Base-by-base conservation (phyloP, 2,888 invertebrate species). In the Pomacea canaliculata region DNA sequence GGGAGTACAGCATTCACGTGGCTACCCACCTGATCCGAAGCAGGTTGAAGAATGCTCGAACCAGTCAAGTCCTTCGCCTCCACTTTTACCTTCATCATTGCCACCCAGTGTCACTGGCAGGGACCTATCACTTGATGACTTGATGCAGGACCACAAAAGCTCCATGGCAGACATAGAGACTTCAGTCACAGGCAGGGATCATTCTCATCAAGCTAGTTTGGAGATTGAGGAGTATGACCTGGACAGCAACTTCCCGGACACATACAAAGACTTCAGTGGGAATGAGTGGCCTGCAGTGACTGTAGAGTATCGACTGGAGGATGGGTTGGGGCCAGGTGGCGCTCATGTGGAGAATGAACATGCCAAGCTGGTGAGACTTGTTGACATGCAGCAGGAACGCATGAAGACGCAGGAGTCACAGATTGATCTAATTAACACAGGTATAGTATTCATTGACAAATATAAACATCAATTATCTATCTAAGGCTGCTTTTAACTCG, bases 331-430 rank as follows among this genome's bases (percentile, higher is more conserved):
- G 63, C 74, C 73, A 18, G 71, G 77, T 23, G 73, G n/a, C 1
- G 48, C 60, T 27, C 70, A 80, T 56, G 77, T 81, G 68, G 83
- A 85, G 67, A 75, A 79, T 18, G 85, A 86, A 68, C 76, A 83
- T 27, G 79, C 81, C 46, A 82, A 82, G 91, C 93, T 97, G 80
- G 93, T 97, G 79, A 94, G 95, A 78, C 92, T 97, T 85, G 96
- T 97, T 78, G 96, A 96, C 92, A 95, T 95, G 90, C 97, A 97
- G 91, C 93, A 96, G 80, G 97, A 97, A 88, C 96, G 96, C 90
- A 93, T 98, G 78, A 95, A 95, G 74, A 94, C 94, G 85, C 97
- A 97, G 89, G 97, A 97, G 91, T 94, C 95, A 85, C 96, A 97
- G 92, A 93, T 97, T 84, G 96, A 95, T 78, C 96, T 97, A 93